phyloP scores from a whole-genome alignment of 2,113 vertebrate species.

The Varanus komodoensis region DNA sequence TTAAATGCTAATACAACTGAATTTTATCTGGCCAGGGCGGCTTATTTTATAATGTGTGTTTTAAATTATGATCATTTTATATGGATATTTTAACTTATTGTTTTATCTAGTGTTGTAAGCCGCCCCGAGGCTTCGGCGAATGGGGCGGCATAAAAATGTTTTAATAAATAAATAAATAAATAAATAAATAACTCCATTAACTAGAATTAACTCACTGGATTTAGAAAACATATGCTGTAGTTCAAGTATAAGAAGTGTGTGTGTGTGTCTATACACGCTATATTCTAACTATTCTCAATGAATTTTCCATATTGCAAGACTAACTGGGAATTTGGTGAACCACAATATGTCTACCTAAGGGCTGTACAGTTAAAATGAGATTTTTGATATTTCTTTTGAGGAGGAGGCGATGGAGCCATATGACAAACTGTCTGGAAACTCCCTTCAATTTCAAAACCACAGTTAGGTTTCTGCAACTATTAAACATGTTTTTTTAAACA shows the following conservation, averaged over 20 bases:
- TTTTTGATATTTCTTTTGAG: neutral
- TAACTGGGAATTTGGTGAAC: neutral
- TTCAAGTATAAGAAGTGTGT: neutral
- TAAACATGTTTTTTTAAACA: neutral
- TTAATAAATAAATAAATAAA: no score
- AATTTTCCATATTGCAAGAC: constrained; percentile 5
- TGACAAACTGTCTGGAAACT: neutral
- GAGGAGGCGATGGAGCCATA: neutral
- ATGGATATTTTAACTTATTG: no score
- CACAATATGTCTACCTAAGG: neutral
- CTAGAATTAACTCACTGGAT: constrained; percentile 28
- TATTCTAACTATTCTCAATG: neutral
- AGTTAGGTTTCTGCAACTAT: neutral
- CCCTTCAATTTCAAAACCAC: neutral
- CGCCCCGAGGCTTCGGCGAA: no score
- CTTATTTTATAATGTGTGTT: no score
- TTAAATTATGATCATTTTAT: no score
- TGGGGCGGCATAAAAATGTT: no score
- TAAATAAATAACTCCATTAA: no score
- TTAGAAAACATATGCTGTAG: neutral
- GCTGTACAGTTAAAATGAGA: neutral
- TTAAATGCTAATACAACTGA: no score
- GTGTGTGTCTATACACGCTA: neutral
- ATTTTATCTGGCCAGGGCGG: no score
- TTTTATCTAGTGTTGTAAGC: no score